phyloP scores from a whole-genome alignment of 2,797 vertebrate genomes.

The Acipenser ruthenus region DNA sequence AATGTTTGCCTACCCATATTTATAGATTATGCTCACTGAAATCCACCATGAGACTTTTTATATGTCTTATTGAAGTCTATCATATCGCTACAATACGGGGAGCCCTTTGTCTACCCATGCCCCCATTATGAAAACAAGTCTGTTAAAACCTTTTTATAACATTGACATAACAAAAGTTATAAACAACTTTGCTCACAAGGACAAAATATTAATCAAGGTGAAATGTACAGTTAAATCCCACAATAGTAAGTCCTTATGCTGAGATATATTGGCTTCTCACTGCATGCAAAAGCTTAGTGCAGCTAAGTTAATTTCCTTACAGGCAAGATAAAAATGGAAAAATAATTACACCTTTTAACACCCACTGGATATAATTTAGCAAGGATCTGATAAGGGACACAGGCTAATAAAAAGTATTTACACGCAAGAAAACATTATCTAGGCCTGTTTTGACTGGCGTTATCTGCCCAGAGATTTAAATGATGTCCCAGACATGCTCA shows the following conservation, averaged over 20 bases:
- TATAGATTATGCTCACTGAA: slow-evolving; percentile 13
- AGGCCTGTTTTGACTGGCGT: background rate
- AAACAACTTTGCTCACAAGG: background rate
- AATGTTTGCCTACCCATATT: slow-evolving; percentile 25
- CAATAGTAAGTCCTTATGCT: background rate
- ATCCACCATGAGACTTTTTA: background rate
- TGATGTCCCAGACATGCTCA: slow-evolving; percentile 1
- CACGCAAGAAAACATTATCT: slow-evolving; percentile 1
- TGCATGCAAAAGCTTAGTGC: background rate
- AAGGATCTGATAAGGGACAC: slow-evolving; percentile 3
- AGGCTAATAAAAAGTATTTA: slow-evolving; percentile 7
- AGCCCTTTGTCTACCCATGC: background rate
- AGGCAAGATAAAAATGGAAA: background rate
- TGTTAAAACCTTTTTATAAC: background rate
- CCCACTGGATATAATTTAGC: slow-evolving; percentile 7
- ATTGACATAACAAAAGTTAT: background rate
- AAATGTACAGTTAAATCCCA: background rate
- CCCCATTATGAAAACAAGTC: background rate
- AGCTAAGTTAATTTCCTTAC: background rate
- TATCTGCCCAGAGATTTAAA: slow-evolving; percentile 10
- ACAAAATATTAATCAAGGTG: background rate
- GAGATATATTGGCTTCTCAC: background rate
- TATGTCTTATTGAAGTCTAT: background rate
- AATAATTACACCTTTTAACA: slow-evolving; percentile 11
- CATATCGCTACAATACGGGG: background rate